Evolutionary conservation across 1,140 invertebrate genomes (phyloP), one percentile per base, ranked within the genome.

Genomic region (Aphaenogaster floridana): DNA sequence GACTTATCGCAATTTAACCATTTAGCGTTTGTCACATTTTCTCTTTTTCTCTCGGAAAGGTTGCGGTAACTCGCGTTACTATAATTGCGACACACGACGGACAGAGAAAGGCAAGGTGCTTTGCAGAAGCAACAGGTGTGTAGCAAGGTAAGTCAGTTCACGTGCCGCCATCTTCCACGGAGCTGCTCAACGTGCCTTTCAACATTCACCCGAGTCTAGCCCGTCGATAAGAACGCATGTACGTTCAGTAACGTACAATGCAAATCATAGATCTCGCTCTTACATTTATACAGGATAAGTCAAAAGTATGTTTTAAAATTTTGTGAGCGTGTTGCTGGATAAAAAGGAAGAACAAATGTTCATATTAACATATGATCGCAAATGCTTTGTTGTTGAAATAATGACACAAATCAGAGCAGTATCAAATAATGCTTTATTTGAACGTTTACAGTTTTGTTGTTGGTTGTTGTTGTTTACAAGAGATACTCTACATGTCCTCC

Each of bases 121-220:
- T 21, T 17, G n/a, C 34, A 45, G 66, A 79, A 87, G 83, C 74
- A 91, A 91, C 90, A 91, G 90, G 90, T 91, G 90, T 71, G 61
- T 64, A 69, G 61, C 21, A 42, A 50, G 50, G 63, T n/a, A 63
- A 52, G 78, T 52, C 34, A 39, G 48, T 77, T 89, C 64, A 54
- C 61, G 90, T 91, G 90, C 52, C 90, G 91, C 91, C 91, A 91
- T 91, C 91, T 91, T 57, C 54, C 78, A 89, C 45, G 11, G 28
- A 68, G 45, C 2, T 42, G 9, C 39, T 83, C 86, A 59, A 57
- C 15, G 17, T 15, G 28, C 11, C 42, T 50, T 57, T 57, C 52
- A 28, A 28, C 28, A 8, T 57, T 74, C 6, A 13, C 28, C 64
- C 11, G 21, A 6, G 6, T 36, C 61, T 50, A 80, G 50, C 21